A percentile compares a stretch with the other conserved stretches of the same genome.
These are phyloP conservation scores for Meiosimyza platycephala DNA, from an alignment of 2,888 invertebrate species.

Conservation along the genomic window DNA sequence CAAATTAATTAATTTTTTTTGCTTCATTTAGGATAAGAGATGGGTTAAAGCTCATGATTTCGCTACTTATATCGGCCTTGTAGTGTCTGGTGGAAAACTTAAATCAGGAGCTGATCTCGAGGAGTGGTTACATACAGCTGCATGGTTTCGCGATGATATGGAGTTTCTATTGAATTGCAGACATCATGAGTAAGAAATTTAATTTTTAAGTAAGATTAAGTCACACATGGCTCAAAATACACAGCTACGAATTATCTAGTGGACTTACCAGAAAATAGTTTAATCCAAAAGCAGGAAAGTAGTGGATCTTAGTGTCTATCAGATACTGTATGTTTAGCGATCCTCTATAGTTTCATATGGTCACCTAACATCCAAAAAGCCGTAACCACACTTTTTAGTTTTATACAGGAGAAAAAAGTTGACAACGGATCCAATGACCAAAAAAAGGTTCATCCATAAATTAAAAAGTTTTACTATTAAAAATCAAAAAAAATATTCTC, in stretches of 20 bases:
- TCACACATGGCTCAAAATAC: constrained; percentile 73
- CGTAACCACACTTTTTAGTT: too few relatives aligned
- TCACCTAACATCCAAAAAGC: too few relatives aligned
- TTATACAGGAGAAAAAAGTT: too few relatives aligned
- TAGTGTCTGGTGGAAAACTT: constrained; percentile 65
- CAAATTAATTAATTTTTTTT: neutral
- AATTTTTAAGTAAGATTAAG: neutral
- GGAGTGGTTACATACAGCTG: constrained; percentile 76
- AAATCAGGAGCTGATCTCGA: constrained; percentile 72
- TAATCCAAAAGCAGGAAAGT: too few relatives aligned
- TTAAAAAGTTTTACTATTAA: too few relatives aligned
- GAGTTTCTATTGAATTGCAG: constrained; percentile 76
- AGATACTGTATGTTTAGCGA: too few relatives aligned
- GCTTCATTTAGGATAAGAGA: constrained; percentile 51
- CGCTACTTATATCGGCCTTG: constrained; percentile 52
- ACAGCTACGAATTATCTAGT: constrained; percentile 71
- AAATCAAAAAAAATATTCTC: too few relatives aligned
- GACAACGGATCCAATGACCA: too few relatives aligned
- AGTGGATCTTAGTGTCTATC: too few relatives aligned
- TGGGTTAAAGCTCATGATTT: constrained; percentile 54
- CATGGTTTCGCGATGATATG: constrained; percentile 74
- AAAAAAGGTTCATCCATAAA: too few relatives aligned
- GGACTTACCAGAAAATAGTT: too few relatives aligned
- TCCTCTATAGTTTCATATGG: too few relatives aligned
- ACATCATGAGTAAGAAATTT: constrained; percentile 69